Percentiles rank a stretch among this genome's conserved stretches.
These are phyloP conservation scores for Steinernema carpocapsae DNA, from an alignment of 2,888 invertebrate genomes.

Conservation along the genomic window DNA sequence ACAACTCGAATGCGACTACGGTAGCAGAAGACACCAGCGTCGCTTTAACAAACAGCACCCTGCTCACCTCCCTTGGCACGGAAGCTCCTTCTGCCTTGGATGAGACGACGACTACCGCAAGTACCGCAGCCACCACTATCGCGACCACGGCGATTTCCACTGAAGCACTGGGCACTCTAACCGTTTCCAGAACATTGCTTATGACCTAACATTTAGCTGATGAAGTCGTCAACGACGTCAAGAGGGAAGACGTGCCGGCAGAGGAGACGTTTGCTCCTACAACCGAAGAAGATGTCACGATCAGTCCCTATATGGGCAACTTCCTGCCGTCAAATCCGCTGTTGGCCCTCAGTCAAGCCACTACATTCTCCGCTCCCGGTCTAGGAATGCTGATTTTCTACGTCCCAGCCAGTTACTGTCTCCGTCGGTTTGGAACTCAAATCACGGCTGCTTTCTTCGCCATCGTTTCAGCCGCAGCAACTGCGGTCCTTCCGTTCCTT, in stretches of 20 bases:
- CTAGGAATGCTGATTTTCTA: slow-evolving; percentile 16
- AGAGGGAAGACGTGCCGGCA: neutral
- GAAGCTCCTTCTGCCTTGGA: neutral
- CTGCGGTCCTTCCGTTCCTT: neutral
- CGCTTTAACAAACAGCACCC: neutral
- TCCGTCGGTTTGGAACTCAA: slow-evolving; percentile 15
- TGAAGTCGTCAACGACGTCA: neutral
- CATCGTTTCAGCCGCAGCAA: neutral
- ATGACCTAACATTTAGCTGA: neutral
- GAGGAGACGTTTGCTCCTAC: neutral
- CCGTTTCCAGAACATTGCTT: neutral
- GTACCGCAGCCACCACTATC: slow-evolving; percentile 18
- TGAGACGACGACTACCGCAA: slow-evolving; percentile 20
- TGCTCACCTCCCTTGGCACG: neutral
- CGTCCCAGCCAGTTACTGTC: neutral
- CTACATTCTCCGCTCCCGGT: slow-evolving; percentile 36
- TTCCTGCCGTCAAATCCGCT: slow-evolving; percentile 3
- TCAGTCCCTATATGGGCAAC: slow-evolving; percentile 12
- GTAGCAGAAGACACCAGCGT: neutral
- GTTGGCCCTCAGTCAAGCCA: slow-evolving; percentile 17
- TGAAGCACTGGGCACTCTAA: neutral
- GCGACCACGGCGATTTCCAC: neutral
- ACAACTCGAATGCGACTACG: neutral
- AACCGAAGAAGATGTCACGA: neutral
- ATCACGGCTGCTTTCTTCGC: neutral